These are phyloP conservation scores for Siniperca chuatsi DNA, from an alignment of 2,113 vertebrate species.

Conservation along the genomic window DNA sequence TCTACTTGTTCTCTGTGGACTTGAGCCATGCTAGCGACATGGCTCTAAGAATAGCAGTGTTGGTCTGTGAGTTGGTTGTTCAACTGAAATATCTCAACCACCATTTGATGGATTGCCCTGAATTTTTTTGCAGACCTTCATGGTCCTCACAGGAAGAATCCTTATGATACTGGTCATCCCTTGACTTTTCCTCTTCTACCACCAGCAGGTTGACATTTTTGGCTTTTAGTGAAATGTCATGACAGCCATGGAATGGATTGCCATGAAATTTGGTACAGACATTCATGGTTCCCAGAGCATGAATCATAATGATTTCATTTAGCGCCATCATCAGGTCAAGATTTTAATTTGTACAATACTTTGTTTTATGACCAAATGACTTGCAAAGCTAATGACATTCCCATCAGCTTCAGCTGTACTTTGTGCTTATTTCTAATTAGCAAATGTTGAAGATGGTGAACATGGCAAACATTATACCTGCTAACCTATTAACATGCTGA, in stretches of 20 bases:
- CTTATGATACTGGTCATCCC: background rate
- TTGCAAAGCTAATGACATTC: background rate
- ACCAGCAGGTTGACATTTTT: background rate
- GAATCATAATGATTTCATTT: background rate
- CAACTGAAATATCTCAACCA: background rate
- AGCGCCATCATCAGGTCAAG: background rate
- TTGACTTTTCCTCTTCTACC: no score
- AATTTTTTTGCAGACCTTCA: background rate
- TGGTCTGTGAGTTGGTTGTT: background rate
- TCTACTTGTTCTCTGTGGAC: conserved; percentile 9
- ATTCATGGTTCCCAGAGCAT: background rate
- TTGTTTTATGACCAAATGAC: background rate
- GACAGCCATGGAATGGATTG: background rate
- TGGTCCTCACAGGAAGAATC: background rate
- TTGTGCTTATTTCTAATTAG: background rate
- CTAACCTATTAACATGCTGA: background rate
- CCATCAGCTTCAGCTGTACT: background rate
- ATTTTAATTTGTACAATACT: background rate
- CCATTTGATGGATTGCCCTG: background rate
- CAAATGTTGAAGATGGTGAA: background rate
- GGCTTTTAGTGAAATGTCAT: no score
- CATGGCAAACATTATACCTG: background rate
- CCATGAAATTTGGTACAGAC: background rate
- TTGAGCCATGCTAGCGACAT: background rate
- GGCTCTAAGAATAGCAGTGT: background rate